Evolutionary conservation across 2,113 vertebrate genomes (phyloP).

Genomic region (Dromaius novaehollandiae): DNA sequence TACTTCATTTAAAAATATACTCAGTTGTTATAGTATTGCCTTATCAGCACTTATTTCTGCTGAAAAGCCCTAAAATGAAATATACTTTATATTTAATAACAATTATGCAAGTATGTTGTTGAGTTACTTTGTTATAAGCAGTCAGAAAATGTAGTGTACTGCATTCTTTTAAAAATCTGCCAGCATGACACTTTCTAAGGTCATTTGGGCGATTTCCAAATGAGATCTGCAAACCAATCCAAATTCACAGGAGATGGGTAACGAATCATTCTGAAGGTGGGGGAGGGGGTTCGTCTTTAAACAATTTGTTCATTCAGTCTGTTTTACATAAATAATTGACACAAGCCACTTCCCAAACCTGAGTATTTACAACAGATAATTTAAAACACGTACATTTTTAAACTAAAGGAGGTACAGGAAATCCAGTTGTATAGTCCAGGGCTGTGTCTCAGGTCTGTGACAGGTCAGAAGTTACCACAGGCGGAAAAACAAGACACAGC

Average conservation of each 20-base stretch:
- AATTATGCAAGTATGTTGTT: background rate
- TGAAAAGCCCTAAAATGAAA: background rate
- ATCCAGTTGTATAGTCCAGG: accelerated
- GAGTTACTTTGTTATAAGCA: background rate
- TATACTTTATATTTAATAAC: background rate
- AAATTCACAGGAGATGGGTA: background rate
- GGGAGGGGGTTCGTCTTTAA: background rate
- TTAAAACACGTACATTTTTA: background rate
- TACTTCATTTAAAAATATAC: background rate
- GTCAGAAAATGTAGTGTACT: background rate
- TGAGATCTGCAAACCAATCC: background rate
- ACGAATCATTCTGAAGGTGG: background rate
- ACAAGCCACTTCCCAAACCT: background rate
- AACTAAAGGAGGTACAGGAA: background rate
- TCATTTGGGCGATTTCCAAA: background rate
- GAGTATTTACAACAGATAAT: background rate
- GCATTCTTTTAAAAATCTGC: slow-evolving; percentile 8
- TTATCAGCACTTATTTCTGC: background rate
- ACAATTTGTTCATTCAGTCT: background rate
- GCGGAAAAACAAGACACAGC: background rate
- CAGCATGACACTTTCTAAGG: background rate
- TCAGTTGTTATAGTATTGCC: background rate
- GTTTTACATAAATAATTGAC: background rate
- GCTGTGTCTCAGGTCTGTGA: background rate
- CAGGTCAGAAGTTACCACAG: background rate